These are phyloP conservation scores for Netelia inedita DNA, from an alignment of 2,888 invertebrate genomes.

Conservation along the genomic window DNA sequence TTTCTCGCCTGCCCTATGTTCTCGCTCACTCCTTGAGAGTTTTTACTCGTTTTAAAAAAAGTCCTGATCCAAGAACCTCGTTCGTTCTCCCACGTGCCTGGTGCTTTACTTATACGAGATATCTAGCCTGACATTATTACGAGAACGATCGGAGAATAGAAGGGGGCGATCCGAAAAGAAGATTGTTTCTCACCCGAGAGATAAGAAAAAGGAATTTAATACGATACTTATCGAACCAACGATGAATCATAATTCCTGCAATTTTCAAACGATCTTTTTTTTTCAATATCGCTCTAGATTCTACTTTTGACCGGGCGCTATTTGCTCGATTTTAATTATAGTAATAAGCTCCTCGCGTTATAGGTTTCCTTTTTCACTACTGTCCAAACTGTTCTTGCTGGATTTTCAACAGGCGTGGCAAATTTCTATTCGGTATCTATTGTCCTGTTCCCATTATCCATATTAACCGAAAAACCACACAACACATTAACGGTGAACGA, in stretches of 20 bases:
- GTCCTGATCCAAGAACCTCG: conserved; percentile 39
- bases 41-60: conserved; percentile 2
- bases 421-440: neutral
- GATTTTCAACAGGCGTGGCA: neutral
- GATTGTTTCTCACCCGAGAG: neutral
- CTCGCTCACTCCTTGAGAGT: neutral
- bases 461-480: conserved; percentile 5
- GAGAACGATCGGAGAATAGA: conserved; percentile 18
- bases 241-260: neutral
- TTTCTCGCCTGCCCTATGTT: conserved; percentile 20
- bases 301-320: neutral
- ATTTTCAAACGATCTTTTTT: neutral
- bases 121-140: conserved; percentile 17
- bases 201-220: neutral
- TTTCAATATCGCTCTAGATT: neutral
- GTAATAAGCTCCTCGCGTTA: neutral
- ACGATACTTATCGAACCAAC: neutral
- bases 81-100: conserved; percentile 52
- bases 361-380: neutral
- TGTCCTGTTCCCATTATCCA: conserved; percentile 14
- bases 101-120: conserved; percentile 17
- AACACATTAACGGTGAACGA: conserved; percentile 1
- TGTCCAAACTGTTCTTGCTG: neutral
- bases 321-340: no score
- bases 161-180: neutral